A percentile compares a stretch with the other conserved stretches of the same genome.
Evolutionary conservation across 2,113 vertebrate species (phyloP).

Genomic region (Neoarius graeffei): DNA sequence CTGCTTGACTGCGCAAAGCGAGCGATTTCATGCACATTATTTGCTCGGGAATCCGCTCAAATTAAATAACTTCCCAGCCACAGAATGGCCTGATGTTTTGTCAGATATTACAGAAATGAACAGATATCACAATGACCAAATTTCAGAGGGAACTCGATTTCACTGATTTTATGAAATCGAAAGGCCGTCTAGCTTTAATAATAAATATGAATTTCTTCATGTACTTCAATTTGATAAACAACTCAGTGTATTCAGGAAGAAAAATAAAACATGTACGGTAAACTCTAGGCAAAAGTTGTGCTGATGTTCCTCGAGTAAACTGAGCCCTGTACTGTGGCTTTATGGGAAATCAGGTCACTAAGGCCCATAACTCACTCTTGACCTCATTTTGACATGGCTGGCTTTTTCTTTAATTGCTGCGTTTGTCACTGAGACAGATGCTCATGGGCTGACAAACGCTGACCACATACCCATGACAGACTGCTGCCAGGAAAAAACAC

Average conservation of each 20-base stretch:
- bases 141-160: too few species aligned
- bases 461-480: constrained; percentile 25
- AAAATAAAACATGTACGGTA: not conserved
- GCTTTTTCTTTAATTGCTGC: constrained; percentile 10
- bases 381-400: constrained; percentile 11
- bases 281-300: not conserved
- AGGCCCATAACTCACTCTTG: not conserved
- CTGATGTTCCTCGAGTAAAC: not conserved
- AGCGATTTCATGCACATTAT: too few species aligned
- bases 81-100: too few species aligned
- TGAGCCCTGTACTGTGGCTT: not conserved
- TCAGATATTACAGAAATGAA: too few species aligned
- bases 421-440: constrained; percentile 18
- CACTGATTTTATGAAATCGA: too few species aligned
- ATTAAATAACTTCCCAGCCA: too few species aligned
- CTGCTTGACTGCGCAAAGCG: too few species aligned
- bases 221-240: too few species aligned
- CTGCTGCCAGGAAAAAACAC: not conserved
- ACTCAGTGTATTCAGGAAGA: not conserved
- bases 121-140: too few species aligned
- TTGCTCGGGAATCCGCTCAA: too few species aligned
- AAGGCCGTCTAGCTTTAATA: too few species aligned
- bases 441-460: constrained; percentile 9
- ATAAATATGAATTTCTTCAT: too few species aligned
- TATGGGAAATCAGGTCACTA: constrained; percentile 22